A percentile compares a stretch with the other conserved stretches of the same genome.
Evolutionary conservation across 2,113 vertebrate species (phyloP).

Genomic region (Laticauda colubrina): DNA sequence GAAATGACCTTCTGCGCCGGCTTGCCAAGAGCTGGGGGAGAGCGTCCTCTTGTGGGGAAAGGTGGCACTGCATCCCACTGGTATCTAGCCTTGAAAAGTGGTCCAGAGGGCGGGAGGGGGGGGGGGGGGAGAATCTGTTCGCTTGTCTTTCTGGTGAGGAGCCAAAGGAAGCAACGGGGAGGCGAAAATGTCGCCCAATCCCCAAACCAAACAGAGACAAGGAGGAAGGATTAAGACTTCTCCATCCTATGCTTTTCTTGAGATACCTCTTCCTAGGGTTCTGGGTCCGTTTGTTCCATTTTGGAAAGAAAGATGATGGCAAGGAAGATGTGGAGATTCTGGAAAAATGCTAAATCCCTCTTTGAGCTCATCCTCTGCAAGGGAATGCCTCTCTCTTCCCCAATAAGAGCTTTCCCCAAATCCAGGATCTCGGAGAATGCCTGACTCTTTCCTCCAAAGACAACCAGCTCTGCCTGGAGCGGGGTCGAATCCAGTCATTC

Average conservation of each 20-base stretch:
- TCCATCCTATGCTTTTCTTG: not conserved
- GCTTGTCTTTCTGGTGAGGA: too few species aligned
- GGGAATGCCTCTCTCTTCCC: not conserved
- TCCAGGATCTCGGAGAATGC: not conserved
- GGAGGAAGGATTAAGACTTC: not conserved
- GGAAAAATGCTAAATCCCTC: not conserved
- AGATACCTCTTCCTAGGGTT: not conserved
- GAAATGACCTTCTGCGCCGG: conserved; percentile 91
- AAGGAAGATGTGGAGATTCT: not conserved
- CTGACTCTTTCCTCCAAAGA: not conserved
- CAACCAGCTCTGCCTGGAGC: not conserved
- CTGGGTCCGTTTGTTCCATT: not conserved
- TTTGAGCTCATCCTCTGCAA: not conserved
- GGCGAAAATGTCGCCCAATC: not conserved
- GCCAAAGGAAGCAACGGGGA: not conserved
- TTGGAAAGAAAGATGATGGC: not conserved
- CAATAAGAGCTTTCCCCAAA: not conserved
- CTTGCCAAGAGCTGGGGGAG: conserved; percentile 70
- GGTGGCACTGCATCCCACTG: not conserved
- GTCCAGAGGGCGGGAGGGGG: too few species aligned
- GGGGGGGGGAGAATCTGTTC: not conserved
- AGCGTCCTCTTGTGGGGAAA: conserved; percentile 76
- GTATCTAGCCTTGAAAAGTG: not conserved
- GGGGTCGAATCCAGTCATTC: not conserved
- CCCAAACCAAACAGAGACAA: not conserved